A percentile compares a stretch with the other conserved stretches of the same genome.
phyloP scores from a whole-genome alignment of 2,113 vertebrate species.

The Planiliza haematocheilus region DNA sequence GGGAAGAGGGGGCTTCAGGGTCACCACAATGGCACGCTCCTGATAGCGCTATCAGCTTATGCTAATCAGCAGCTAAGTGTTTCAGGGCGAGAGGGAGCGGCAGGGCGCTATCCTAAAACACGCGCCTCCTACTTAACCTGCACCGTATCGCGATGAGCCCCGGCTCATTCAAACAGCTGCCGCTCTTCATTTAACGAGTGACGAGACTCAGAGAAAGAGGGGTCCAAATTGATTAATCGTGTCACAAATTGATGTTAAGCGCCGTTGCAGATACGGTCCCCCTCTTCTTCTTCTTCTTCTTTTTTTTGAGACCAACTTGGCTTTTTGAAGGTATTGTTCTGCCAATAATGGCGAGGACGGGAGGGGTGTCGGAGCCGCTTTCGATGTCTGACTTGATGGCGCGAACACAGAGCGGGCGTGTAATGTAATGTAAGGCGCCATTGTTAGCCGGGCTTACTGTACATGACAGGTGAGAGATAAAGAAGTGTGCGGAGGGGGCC shows the following conservation, averaged over 20 bases:
- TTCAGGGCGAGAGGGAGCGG: slow-evolving; percentile 70
- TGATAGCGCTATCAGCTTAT: slow-evolving; percentile 86
- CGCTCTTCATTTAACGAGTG: slow-evolving; percentile 62
- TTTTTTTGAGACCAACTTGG: slow-evolving; percentile 59
- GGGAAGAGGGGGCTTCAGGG: slow-evolving; percentile 68
- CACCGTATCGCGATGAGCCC: slow-evolving; percentile 79
- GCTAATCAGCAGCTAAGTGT: slow-evolving; percentile 86
- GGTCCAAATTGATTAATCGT: slow-evolving; percentile 81
- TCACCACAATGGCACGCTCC: slow-evolving; percentile 80
- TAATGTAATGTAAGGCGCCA: slow-evolving; percentile 72
- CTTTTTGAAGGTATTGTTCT: slow-evolving; percentile 77
- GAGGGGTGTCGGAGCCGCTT: slow-evolving; percentile 51
- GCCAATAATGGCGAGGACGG: slow-evolving; percentile 69
- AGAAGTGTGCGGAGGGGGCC: slow-evolving; percentile 58
- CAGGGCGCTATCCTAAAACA: slow-evolving; percentile 77
- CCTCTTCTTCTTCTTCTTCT: neutral
- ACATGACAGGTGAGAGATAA: slow-evolving; percentile 73
- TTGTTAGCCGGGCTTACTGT: slow-evolving; percentile 77
- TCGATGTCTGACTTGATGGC: slow-evolving; percentile 61
- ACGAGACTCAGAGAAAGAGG: slow-evolving; percentile 23
- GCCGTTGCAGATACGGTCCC: slow-evolving; percentile 48
- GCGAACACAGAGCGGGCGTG: slow-evolving; percentile 57
- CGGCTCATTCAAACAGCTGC: slow-evolving; percentile 66
- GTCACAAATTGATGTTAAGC: slow-evolving; percentile 83
- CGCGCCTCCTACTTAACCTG: slow-evolving; percentile 82